phyloP scores from a whole-genome alignment of 2,113 vertebrate species.

The Eolophus roseicapilla region DNA sequence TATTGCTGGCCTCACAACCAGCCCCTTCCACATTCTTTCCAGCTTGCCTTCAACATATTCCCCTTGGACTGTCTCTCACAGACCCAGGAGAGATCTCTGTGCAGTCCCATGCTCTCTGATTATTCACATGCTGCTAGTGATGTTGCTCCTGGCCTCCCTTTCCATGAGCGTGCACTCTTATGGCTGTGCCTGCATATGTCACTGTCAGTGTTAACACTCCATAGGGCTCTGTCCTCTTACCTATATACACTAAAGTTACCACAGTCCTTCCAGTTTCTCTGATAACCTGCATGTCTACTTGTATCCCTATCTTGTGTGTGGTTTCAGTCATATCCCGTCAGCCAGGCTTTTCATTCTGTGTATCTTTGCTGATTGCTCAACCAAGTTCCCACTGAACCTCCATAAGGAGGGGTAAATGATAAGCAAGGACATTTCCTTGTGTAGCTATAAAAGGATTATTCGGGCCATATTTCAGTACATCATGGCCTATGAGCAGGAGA shows the following conservation, averaged over 20 bases:
- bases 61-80: background rate
- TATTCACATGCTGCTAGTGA: background rate
- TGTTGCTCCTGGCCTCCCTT: background rate
- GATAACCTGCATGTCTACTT: background rate
- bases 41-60: background rate
- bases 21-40: background rate
- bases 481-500: background rate
- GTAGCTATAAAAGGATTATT: background rate
- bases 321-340: background rate
- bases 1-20: background rate
- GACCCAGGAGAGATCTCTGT: background rate
- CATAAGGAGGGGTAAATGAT: background rate
- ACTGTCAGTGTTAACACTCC: background rate
- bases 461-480: background rate
- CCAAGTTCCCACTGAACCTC: background rate
- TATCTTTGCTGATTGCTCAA: background rate
- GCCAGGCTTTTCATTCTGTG: background rate
- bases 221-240: background rate
- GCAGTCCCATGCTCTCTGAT: background rate
- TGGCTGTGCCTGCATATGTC: background rate
- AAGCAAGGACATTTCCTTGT: background rate
- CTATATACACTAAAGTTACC: background rate
- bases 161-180: background rate
- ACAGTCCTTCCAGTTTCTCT: background rate
- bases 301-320: background rate